Percentiles rank a stretch among this genome's conserved stretches.
Evolutionary conservation across 1,140 invertebrate species (phyloP).

Genomic region (Atta texana): DNA sequence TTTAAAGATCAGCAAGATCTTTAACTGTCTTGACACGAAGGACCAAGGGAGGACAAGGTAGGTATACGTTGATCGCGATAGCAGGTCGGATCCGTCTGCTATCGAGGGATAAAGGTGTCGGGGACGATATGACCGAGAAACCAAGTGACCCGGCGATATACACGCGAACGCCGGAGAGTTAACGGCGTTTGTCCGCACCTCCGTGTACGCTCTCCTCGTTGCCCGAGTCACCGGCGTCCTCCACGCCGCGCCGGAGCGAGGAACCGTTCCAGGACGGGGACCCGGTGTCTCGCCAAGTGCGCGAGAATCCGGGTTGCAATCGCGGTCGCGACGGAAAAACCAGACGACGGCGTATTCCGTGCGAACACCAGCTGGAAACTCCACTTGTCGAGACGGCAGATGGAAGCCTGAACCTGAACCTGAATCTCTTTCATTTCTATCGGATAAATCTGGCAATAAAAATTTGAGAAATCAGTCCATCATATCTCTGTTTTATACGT

Average conservation of each 20-base stretch:
- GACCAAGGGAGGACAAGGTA: neutral
- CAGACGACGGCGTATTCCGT: neutral
- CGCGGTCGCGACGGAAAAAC: constrained; percentile 23
- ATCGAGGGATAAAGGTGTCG: constrained; percentile 53
- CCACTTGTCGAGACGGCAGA: constrained; percentile 1
- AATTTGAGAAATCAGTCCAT: neutral
- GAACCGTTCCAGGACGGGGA: constrained; percentile 74
- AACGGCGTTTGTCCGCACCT: constrained; percentile 81
- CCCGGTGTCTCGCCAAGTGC: neutral
- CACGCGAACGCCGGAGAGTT: constrained; percentile 79
- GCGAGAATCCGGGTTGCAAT: constrained; percentile 46
- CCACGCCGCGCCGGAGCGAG: constrained; percentile 31
- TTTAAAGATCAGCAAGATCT: neutral
- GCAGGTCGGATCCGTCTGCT: constrained; percentile 10
- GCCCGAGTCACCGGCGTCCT: constrained; percentile 55
- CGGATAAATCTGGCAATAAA: neutral
- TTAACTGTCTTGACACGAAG: neutral
- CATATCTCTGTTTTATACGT: neutral
- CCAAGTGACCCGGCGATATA: constrained; percentile 83
- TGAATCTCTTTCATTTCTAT: neutral
- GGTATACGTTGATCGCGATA: neutral
- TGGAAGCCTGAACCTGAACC: neutral
- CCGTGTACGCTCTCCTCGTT: constrained; percentile 66
- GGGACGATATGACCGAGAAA: constrained; percentile 83
- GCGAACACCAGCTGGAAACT: constrained; percentile 19